These are phyloP conservation scores for Rhizoglyphus robini DNA, from an alignment of 1,140 invertebrate species.

Conservation along the genomic window DNA sequence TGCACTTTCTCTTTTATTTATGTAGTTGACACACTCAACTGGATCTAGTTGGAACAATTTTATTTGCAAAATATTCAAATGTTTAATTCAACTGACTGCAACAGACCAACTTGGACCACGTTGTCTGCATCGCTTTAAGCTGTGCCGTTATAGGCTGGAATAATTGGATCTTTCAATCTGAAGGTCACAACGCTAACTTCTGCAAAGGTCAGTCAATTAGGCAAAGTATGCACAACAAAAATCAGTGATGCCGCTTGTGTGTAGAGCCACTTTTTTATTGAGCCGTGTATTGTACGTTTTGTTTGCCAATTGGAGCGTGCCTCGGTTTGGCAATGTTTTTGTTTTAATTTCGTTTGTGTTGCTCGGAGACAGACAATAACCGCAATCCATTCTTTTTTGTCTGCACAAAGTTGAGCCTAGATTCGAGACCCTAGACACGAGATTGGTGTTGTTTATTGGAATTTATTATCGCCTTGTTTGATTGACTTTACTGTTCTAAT, in stretches of 20 bases:
- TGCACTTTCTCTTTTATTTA: too few relatives aligned
- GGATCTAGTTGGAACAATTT: background rate
- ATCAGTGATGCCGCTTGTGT: background rate
- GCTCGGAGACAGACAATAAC: background rate
- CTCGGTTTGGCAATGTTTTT: background rate
- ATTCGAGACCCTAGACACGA: too few relatives aligned
- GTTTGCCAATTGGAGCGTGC: background rate
- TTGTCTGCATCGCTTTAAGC: background rate
- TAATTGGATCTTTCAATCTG: conserved; percentile 24
- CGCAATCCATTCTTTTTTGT: background rate
- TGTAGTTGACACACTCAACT: too few relatives aligned
- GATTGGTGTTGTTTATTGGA: conserved; percentile 9
- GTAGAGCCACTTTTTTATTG: background rate
- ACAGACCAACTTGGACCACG: too few relatives aligned
- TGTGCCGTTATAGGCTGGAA: conserved; percentile 22
- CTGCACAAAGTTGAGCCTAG: background rate
- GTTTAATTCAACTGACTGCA: too few relatives aligned
- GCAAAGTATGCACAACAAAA: too few relatives aligned
- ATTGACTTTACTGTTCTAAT: too few relatives aligned
- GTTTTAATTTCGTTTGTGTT: conserved; percentile 6
- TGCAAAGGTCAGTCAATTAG: conserved; percentile 21
- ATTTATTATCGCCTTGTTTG: conserved; percentile 2
- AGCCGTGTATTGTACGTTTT: background rate
- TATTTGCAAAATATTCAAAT: background rate
- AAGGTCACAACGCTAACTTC: conserved; percentile 23